Percentiles rank a stretch among this genome's conserved stretches.
These are phyloP conservation scores for Bettongia penicillata DNA, from an alignment of 2,113 vertebrate species.

Conservation along the genomic window DNA sequence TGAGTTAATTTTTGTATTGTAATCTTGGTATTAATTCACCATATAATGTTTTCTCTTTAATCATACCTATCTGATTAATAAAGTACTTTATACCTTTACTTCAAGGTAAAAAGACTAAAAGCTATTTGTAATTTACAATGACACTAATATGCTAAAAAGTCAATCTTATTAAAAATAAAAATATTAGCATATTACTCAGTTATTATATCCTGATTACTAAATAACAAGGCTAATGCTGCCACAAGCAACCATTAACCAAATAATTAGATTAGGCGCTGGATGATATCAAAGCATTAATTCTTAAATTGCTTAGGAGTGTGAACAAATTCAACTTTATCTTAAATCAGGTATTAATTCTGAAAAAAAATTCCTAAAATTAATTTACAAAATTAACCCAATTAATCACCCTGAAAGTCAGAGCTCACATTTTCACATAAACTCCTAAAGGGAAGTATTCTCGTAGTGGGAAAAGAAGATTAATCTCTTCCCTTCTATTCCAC, in stretches of 20 bases:
- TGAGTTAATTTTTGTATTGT: too few relatives aligned
- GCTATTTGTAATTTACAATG: not conserved
- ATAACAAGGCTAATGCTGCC: not conserved
- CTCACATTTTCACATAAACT: not conserved
- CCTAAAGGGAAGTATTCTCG: not conserved
- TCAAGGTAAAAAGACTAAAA: too few relatives aligned
- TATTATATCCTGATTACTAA: rapidly evolving
- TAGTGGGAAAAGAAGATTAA: not conserved
- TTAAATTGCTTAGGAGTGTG: not conserved
- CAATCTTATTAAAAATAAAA: not conserved
- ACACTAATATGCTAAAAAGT: not conserved
- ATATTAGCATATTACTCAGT: not conserved
- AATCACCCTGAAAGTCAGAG: not conserved
- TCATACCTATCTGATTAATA: too few relatives aligned
- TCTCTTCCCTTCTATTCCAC: not conserved
- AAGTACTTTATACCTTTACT: too few relatives aligned
- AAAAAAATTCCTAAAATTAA: not conserved
- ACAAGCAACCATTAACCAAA: not conserved
- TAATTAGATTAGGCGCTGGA: not conserved
- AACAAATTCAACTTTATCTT: not conserved
- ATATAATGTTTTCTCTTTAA: not conserved
- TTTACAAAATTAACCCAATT: not conserved
- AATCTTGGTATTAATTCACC: too few relatives aligned
- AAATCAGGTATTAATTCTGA: not conserved
- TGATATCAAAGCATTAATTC: not conserved